These are phyloP conservation scores for Phylloscopus collybita DNA, from an alignment of 2,797 vertebrate genomes.

Conservation along the genomic window DNA sequence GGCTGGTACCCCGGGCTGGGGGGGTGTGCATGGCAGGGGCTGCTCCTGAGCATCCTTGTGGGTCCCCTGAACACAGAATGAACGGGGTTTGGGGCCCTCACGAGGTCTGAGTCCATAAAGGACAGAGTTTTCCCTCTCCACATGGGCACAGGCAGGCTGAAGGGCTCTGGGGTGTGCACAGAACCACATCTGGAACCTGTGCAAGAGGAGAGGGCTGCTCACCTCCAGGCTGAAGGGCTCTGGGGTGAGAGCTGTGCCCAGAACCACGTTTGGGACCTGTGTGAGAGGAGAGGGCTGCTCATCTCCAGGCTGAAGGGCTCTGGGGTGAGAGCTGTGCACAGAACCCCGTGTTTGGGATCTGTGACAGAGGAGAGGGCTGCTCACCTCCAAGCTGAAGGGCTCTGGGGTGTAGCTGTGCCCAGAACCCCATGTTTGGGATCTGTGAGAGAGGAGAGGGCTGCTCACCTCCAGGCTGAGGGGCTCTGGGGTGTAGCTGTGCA, in stretches of 20 bases:
- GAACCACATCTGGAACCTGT: no score
- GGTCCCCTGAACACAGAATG: no score
- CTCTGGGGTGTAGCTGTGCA: fast-evolving
- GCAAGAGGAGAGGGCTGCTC: no score
- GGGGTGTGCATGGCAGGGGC: background rate
- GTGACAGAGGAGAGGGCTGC: background rate
- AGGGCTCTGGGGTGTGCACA: no score
- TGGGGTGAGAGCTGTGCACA: no score
- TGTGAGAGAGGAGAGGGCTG: background rate
- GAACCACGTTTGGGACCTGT: background rate
- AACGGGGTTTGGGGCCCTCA: fast-evolving
- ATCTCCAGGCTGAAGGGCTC: no score
- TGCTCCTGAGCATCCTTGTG: background rate
- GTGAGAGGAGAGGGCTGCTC: no score
- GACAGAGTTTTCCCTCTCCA: background rate
- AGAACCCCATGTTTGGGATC: background rate
- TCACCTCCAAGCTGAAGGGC: background rate
- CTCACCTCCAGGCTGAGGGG: background rate
- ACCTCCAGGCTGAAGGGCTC: no score
- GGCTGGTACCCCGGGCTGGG: background rate
- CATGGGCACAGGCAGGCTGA: no score
- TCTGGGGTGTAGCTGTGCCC: background rate
- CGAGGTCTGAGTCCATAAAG: background rate
- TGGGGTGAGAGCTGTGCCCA: background rate
- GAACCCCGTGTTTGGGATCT: no score